Conservation (phyloP, 2,113 vertebrate genomes). For the Hippoglossus stenolepis region DNA sequence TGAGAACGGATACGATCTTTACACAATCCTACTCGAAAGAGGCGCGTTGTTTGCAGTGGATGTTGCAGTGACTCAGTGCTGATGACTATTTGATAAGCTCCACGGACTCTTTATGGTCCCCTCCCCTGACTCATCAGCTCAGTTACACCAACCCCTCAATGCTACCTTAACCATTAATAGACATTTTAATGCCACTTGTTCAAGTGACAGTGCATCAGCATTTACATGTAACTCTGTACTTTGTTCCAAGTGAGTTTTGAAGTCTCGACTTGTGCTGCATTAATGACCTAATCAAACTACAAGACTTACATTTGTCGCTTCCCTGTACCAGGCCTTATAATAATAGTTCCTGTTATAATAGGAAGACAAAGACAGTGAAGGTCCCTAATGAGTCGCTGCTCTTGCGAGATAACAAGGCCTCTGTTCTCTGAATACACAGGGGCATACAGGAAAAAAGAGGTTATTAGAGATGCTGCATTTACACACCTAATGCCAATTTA, state of each 20-base stretch:
- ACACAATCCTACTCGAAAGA: background rate
- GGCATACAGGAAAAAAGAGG: background rate
- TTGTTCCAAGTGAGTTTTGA: background rate
- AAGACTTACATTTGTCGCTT: slow-evolving; percentile 3
- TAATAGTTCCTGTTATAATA: background rate
- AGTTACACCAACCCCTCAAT: background rate
- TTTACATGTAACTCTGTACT: background rate
- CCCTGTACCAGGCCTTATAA: slow-evolving; percentile 2
- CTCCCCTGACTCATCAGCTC: background rate
- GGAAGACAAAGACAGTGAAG: slow-evolving; percentile 18
- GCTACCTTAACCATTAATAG: background rate
- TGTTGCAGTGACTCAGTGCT: background rate
- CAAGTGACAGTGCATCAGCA: slow-evolving; percentile 16
- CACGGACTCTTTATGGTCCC: background rate
- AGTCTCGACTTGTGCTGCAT: background rate
- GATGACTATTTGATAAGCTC: slow-evolving; percentile 1
- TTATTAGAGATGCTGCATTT: background rate
- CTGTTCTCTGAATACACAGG: background rate
- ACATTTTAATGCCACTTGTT: background rate
- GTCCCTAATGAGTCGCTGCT: slow-evolving; percentile 24
- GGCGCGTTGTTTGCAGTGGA: background rate
- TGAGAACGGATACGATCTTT: slow-evolving; percentile 17
- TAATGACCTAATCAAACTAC: slow-evolving; percentile 1
- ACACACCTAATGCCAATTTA: slow-evolving; percentile 7
- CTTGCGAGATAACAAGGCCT: slow-evolving; percentile 18